Base-by-base conservation (phyloP, 2,888 invertebrate species). In the Sthenelais limicola region DNA sequence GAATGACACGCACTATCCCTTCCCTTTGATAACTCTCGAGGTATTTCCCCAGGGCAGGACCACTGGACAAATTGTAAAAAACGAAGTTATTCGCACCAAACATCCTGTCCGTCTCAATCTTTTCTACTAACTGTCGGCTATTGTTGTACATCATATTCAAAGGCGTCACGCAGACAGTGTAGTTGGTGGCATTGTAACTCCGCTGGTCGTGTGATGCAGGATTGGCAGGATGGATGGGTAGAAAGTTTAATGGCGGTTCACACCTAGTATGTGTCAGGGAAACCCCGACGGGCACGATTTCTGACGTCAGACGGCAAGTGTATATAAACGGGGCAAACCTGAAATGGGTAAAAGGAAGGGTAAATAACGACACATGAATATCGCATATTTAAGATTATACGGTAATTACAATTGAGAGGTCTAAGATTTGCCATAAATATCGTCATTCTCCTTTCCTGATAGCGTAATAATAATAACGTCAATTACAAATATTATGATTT, bases 161-260 rank as follows among this genome's bases (percentile, higher is more conserved):
- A 4, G 78, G 78, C 15, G 77, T 54, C n/a, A 78, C 75, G 66
- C 78, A 78, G 3, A 78, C 75, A 21, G 77, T 74, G 72, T 75
- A 78, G 49, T 49, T 51, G 51, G 32, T 15, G 35, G 66, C 21
- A 12, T 21, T 47, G 26, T n/a, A 15, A 15, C 28, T 30, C 26
- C 21, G 9, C 35, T 24, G 54, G 18, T 32, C 21, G 4, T 21
- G 30, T n/a, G n/a, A n/a, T n/a, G n/a, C n/a, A 43, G 47, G 12
- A 21, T 9, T 9, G 48, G 67, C 32, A n/a, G 28, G 32, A 1
- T 26, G 21, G 15, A 67, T 32, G 47, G 24, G n/a, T 32, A 67
- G 48, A 32, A 32, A 67, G 32, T 67, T 67, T 1, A 49, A n/a
- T 7, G 67, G 48, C 15, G 48, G 43, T 30, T 67, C 67, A 28